Conservation (phyloP, 2,797 vertebrate genomes). For the Prionace glauca region DNA sequence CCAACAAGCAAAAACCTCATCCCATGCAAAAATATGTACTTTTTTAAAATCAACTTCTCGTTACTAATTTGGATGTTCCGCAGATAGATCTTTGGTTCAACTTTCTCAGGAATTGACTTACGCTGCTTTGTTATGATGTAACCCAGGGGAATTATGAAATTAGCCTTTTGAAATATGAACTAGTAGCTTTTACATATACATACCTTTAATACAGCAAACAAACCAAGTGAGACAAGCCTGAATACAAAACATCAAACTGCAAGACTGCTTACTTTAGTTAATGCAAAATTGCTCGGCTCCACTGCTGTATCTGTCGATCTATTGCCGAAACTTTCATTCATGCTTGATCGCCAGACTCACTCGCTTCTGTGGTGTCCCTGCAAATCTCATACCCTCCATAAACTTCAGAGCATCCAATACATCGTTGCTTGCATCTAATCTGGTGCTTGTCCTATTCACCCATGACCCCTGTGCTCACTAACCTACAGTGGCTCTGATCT, state of each 20-base stretch:
- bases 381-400: background rate
- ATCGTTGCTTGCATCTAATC: background rate
- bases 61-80: background rate
- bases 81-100: background rate
- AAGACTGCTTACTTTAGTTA: background rate
- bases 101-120: background rate
- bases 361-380: background rate
- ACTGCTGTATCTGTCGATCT: background rate
- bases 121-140: background rate
- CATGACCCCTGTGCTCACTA: background rate
- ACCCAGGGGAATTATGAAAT: background rate
- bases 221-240: background rate
- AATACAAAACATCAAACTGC: background rate
- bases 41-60: background rate
- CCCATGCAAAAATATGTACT: too few species aligned
- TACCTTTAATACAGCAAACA: background rate
- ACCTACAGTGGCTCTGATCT: background rate
- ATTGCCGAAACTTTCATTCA: background rate
- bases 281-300: background rate
- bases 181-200: background rate
- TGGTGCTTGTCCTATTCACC: background rate
- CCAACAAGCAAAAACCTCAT: too few species aligned
- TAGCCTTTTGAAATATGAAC: background rate
- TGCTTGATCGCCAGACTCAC: background rate
- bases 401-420: background rate